Conservation (phyloP, 2,113 vertebrate species). For the Corynorhinus townsendii region DNA sequence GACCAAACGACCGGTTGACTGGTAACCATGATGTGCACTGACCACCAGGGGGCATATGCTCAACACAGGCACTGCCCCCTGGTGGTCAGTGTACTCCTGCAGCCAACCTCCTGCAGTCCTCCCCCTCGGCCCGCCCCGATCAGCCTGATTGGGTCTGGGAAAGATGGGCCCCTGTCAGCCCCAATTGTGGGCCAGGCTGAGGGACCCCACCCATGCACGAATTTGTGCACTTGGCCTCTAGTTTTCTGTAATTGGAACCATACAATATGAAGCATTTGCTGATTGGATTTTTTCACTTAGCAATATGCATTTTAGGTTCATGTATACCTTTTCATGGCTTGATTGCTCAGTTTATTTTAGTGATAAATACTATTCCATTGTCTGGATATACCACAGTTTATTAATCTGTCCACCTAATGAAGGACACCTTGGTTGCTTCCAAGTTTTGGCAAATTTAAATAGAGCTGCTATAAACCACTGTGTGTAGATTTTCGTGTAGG, state of each 20-base stretch:
- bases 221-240: no score
- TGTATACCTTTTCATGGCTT: neutral
- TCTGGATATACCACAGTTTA: neutral
- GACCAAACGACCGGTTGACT: no score
- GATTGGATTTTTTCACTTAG: neutral
- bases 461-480: neutral
- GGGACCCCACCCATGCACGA: no score
- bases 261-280: neutral
- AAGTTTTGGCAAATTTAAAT: neutral
- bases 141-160: no score
- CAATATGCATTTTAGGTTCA: neutral
- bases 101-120: no score
- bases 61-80: no score
- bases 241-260: neutral
- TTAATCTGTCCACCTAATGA: neutral
- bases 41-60: no score
- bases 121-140: no score
- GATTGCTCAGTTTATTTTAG: neutral
- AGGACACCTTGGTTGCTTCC: neutral
- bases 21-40: no score
- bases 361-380: neutral
- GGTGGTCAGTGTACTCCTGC: no score
- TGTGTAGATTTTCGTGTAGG: neutral
- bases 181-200: no score
- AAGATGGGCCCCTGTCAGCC: no score